A percentile compares a stretch with the other conserved stretches of the same genome.
Evolutionary conservation across 2,888 invertebrate genomes (phyloP).

Genomic region (Nomada ferruginata): DNA sequence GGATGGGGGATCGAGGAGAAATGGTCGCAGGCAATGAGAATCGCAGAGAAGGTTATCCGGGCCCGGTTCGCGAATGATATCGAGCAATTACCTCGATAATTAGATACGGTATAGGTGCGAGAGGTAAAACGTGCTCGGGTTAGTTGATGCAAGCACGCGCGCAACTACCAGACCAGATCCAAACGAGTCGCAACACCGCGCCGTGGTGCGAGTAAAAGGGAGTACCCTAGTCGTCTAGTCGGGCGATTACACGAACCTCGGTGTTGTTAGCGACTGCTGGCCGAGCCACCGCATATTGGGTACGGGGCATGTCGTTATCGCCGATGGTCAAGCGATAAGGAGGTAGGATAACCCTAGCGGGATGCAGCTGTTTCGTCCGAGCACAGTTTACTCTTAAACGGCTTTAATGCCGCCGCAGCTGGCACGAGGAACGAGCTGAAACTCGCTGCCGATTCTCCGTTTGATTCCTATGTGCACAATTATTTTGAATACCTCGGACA

Average conservation of each 20-base stretch:
- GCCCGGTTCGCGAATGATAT: conserved; percentile 54
- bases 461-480: not conserved
- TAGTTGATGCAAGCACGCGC: conserved; percentile 53
- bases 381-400: conserved; percentile 63
- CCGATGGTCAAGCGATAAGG: conserved; percentile 68
- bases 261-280: conserved; percentile 26
- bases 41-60: conserved; percentile 10
- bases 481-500: not conserved
- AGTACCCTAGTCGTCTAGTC: conserved; percentile 18
- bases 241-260: conserved; percentile 35
- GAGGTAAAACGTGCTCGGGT: conserved; percentile 64
- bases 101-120: conserved; percentile 66
- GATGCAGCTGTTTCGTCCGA: conserved; percentile 78
- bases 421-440: conserved; percentile 39
- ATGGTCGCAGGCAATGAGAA: conserved; percentile 34
- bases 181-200: conserved; percentile 28
- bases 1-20: conserved; percentile 28
- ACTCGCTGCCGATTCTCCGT: conserved; percentile 1
- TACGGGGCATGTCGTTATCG: conserved; percentile 51
- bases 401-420: conserved; percentile 70
- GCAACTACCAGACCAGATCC: conserved; percentile 24
- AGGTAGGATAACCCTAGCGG: conserved; percentile 65
- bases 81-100: conserved; percentile 74
- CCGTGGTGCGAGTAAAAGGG: conserved; percentile 20
- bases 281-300: not conserved